Base-by-base conservation (phyloP, 2,888 invertebrate genomes). In the Agrochola macilenta region DNA sequence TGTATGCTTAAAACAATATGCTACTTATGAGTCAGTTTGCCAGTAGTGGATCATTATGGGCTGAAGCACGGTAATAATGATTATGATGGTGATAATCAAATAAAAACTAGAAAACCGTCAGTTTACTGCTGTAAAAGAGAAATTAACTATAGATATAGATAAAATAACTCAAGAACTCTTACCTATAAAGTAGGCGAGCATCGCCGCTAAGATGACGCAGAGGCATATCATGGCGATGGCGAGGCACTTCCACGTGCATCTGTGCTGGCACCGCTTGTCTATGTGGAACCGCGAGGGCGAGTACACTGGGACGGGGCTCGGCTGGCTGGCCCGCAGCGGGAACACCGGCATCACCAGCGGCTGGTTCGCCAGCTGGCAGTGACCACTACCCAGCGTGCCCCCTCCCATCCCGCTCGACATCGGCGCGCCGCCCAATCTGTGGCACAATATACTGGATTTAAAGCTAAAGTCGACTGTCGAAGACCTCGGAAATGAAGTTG, bases 171-270 rank as follows among this genome's bases (percentile, higher is more conserved):
- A 52, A 5, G 30, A 17, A 30, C 5, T 35, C 98, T 98, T 97
- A 99, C 99, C 98, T 97, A 99, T 99, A 97, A 99, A 99, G 97
- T 99, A 99, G 91, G 99, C 98, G 95, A 99, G 97, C 98, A 99
- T 99, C 89, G 99, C 99, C 91, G 98, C 98, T 93, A 99, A 97
- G 91, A 98, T 98, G 93, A 99, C 98, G 93, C 98, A 98, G 92
- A 99, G 97, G 94, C 99, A 97, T 95, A 99, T 99, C 96, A 99
- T 98, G 91, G 98, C 98, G 95, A 99, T 98, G 95, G 99, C 99
- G 95, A 99, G 98, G 96, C 99, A 99, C 97, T 99, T 99, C 99
- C 99, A 99, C 94, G 99, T 98, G 97, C 99, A 99, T 90, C 99
- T 97, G 95, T 98, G 98, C 95, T 98, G 98, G 97, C 98, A 99